Evolutionary conservation across 2,113 vertebrate species (phyloP), one percentile per base, ranked within the genome.

Genomic region (Apistogramma diplotaenia): DNA sequence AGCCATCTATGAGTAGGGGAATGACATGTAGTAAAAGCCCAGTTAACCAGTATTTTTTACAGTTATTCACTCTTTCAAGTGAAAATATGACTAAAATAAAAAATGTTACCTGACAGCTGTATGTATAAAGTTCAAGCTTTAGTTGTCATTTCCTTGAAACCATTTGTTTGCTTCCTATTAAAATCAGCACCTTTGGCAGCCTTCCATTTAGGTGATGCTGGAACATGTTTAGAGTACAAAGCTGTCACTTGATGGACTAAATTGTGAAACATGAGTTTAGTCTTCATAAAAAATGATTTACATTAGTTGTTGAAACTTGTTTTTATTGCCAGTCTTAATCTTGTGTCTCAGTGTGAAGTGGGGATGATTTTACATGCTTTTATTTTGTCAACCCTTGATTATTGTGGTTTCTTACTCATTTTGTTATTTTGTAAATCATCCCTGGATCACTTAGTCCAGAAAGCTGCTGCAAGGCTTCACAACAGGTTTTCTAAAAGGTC

Each of bases 161-260:
- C 19, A 16, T 49, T 70, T 0, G 12, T 27, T 0, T 51, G 6
- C 25, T 70, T 51, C 16, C 43, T 49, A 16, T 29, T 49, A 49
- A 49, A 49, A 49, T 51, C 0, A 1, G 16, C 29, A 29, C 19
- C 65, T 70, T 29, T 70, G 65, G 0, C 43, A 10, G 0, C 25
- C 40, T 29, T 65, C 10, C 43, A 29, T 25, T 49, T 18, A 70
- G 51, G 43, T 70, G 25, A 31, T 29, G 65, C 15, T 18, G 18
- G 46, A 51, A 51, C 16, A 49, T 2, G 0, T 70, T 49, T 49
- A 23, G 9, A 29, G 40, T 49, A 10, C 6, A 49, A 16, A 70
- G 29, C 62, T 1, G 10, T 49, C 16, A n/a, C 25, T 43, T 49
- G 16, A 70, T 49, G 15, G 3, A 49, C 16, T 43, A 13, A 70